Percentiles rank a stretch among this genome's conserved stretches.
Conservation (phyloP, 1,140 invertebrate genomes). For the Stegodyphus dumicola region DNA sequence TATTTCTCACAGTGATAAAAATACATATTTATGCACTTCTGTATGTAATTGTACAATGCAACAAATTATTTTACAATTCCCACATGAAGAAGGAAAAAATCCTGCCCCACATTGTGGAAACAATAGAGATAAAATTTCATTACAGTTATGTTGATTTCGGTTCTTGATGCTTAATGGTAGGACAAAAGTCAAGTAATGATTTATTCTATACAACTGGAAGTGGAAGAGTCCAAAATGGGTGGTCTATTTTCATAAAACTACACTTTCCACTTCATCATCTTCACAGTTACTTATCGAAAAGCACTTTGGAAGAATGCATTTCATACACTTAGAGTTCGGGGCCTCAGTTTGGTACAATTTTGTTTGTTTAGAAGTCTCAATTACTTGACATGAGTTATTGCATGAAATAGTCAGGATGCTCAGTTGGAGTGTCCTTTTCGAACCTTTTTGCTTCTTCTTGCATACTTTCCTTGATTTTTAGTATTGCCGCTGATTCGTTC, state of each 20-base stretch:
- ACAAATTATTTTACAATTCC: slow-evolving; percentile 43
- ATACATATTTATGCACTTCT: slow-evolving; percentile 59
- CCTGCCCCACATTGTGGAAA: background rate
- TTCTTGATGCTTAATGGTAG: background rate
- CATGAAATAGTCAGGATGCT: slow-evolving; percentile 86
- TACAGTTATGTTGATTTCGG: background rate
- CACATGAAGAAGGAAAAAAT: background rate
- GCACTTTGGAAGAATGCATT: slow-evolving; percentile 30
- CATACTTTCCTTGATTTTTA: slow-evolving; percentile 99
- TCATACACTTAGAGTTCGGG: background rate
- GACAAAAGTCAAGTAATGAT: slow-evolving; percentile 32
- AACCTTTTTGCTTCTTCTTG: slow-evolving; percentile 99
- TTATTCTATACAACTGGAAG: slow-evolving; percentile 27
- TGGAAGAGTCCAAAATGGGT: background rate
- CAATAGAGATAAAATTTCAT: background rate
- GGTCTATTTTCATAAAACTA: background rate
- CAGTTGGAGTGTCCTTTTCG: slow-evolving; percentile 88
- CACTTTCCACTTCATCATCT: background rate
- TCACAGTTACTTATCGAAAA: slow-evolving; percentile 15
- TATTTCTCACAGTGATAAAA: slow-evolving; percentile 45
- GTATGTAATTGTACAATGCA: slow-evolving; percentile 56
- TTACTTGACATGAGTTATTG: slow-evolving; percentile 52
- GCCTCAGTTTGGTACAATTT: slow-evolving; percentile 8
- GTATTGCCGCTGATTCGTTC: slow-evolving; percentile 97
- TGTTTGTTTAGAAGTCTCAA: background rate